Percentiles rank a stretch among this genome's conserved stretches.
Conservation (phyloP, 1,140 invertebrate species). For the Lasioglossum albipes region DNA sequence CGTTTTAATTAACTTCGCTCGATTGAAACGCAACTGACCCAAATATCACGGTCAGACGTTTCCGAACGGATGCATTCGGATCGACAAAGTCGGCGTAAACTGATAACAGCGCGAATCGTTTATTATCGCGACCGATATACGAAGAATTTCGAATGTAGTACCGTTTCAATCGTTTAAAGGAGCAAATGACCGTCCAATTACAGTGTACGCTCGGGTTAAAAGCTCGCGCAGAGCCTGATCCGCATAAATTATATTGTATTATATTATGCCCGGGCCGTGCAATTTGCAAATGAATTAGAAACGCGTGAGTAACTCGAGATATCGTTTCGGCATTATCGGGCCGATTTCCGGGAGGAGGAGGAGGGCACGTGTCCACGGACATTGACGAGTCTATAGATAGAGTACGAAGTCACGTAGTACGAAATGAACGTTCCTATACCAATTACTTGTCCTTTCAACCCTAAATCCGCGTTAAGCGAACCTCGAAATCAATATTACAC, state of each 20-base stretch:
- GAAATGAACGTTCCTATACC: slow-evolving; percentile 43
- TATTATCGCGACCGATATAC: too few relatives aligned
- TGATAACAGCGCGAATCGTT: not conserved
- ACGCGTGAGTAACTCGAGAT: not conserved
- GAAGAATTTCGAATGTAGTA: too few relatives aligned
- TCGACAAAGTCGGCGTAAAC: not conserved
- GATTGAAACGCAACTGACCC: not conserved
- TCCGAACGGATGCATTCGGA: too few relatives aligned
- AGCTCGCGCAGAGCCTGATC: not conserved
- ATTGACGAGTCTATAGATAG: slow-evolving; percentile 36
- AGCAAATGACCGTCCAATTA: too few relatives aligned
- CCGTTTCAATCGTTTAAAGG: not conserved
- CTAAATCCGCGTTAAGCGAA: slow-evolving; percentile 39
- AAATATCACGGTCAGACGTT: not conserved
- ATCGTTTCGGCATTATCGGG: slow-evolving; percentile 16
- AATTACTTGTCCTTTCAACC: slow-evolving; percentile 48
- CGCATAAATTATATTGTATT: not conserved
- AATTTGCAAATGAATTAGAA: slow-evolving; percentile 1
- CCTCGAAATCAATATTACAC: slow-evolving; percentile 43
- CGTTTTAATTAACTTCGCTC: not conserved
- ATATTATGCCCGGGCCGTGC: not conserved
- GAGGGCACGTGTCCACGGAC: not conserved
- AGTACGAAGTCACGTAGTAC: slow-evolving; percentile 9
- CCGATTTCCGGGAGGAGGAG: slow-evolving; percentile 19
- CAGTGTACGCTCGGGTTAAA: too few relatives aligned